phyloP scores from a whole-genome alignment of 2,888 invertebrate species.

The Aphidius colemani region DNA sequence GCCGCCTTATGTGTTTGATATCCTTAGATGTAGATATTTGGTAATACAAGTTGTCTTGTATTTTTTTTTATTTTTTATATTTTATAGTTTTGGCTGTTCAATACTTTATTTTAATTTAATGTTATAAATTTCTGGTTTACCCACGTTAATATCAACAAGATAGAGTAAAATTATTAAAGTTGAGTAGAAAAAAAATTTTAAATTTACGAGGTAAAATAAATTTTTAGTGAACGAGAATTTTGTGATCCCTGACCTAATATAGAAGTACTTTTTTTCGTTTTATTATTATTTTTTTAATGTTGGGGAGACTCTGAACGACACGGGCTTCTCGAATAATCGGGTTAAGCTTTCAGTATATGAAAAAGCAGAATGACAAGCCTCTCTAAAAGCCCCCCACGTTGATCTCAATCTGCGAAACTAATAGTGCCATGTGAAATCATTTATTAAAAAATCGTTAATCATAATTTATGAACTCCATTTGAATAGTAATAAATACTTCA shows the following conservation, averaged over 20 bases:
- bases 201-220: neutral
- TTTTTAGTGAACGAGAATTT: neutral
- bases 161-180: no score
- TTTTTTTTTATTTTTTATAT: no score
- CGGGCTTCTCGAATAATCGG: neutral
- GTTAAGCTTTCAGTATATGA: constrained; percentile 6
- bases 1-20: neutral
- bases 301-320: neutral
- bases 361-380: neutral
- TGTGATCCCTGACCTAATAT: constrained; percentile 3
- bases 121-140: constrained; percentile 1
- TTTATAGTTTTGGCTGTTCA: no score
- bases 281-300: neutral
- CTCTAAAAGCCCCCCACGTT: neutral
- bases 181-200: neutral
- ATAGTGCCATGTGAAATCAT: no score
- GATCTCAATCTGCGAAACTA: constrained; percentile 3
- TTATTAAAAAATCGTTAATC: no score
- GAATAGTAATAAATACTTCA: no score
- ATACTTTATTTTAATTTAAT: no score
- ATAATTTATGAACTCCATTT: no score
- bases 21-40: constrained; percentile 6
- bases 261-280: neutral
- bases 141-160: neutral
- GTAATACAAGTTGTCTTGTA: neutral